Conservation (phyloP, 2,113 vertebrate species). For the Hyperopisus bebe region DNA sequence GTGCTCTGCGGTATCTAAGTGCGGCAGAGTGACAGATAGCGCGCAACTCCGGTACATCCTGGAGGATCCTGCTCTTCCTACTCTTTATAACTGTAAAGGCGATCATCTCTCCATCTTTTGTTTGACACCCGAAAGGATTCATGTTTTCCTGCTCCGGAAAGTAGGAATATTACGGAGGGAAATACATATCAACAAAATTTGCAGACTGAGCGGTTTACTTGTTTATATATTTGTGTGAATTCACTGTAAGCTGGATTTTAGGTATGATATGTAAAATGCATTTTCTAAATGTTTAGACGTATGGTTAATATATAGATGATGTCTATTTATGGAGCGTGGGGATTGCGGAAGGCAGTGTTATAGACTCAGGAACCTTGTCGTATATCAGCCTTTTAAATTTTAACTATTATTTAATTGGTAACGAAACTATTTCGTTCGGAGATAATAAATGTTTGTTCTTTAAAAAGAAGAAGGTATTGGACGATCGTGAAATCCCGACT, state of each 20-base stretch:
- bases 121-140: background rate
- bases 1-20: conserved; percentile 30
- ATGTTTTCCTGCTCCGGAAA: background rate
- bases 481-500: background rate
- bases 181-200: background rate
- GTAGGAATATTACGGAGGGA: background rate
- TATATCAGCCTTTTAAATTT: background rate
- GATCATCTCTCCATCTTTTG: background rate
- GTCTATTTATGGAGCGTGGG: background rate
- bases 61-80: background rate
- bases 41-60: conserved; percentile 23
- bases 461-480: background rate
- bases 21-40: conserved; percentile 1
- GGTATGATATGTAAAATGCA: background rate
- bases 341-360: background rate
- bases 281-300: background rate
- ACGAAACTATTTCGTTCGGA: background rate
- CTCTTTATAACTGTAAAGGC: background rate
- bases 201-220: conserved; percentile 4
- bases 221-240: background rate
- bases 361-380: background rate
- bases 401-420: background rate
- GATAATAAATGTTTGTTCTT: background rate
- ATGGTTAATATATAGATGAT: background rate
- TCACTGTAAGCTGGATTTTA: background rate